Conservation (phyloP, 2,888 invertebrate genomes). For the Drosophila macrospina region DNA sequence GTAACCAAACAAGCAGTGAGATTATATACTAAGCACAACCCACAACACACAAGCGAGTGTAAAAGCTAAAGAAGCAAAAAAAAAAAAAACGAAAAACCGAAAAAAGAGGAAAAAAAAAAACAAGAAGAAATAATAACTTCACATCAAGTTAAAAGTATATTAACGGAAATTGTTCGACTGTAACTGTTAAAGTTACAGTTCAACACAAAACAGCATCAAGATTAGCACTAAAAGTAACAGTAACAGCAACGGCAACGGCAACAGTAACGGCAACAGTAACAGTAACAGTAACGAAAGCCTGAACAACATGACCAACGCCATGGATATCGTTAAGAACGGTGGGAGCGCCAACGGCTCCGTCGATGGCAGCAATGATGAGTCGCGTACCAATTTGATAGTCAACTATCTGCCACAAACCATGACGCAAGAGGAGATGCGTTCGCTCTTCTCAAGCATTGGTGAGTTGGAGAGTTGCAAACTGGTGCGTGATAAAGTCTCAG, state of each 20-base stretch:
- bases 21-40: slow-evolving; percentile 76
- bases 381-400: slow-evolving; percentile 97
- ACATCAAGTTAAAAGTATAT: slow-evolving; percentile 3
- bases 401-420: slow-evolving; percentile 98
- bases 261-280: slow-evolving; percentile 33
- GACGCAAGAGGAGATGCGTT: slow-evolving; percentile 97
- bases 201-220: slow-evolving; percentile 27
- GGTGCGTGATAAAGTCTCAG: slow-evolving; percentile 98
- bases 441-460: slow-evolving; percentile 97
- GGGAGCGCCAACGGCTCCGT: slow-evolving; percentile 84
- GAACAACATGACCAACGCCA: slow-evolving; percentile 85
- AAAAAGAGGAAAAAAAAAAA: neutral
- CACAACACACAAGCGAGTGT: slow-evolving; percentile 16
- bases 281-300: slow-evolving; percentile 38
- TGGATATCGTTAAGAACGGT: slow-evolving; percentile 93
- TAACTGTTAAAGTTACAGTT: slow-evolving; percentile 31
- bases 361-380: slow-evolving; percentile 93
- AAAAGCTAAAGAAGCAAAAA: slow-evolving; percentile 15
- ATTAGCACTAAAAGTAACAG: slow-evolving; percentile 13
- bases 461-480: slow-evolving; percentile 99
- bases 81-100: neutral
- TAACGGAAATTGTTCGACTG: slow-evolving; percentile 12
- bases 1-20: slow-evolving; percentile 80
- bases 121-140: slow-evolving; percentile 16
- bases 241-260: slow-evolving; percentile 15